Base-by-base conservation (phyloP, 2,113 vertebrate genomes). In the Rhinogobius similis region DNA sequence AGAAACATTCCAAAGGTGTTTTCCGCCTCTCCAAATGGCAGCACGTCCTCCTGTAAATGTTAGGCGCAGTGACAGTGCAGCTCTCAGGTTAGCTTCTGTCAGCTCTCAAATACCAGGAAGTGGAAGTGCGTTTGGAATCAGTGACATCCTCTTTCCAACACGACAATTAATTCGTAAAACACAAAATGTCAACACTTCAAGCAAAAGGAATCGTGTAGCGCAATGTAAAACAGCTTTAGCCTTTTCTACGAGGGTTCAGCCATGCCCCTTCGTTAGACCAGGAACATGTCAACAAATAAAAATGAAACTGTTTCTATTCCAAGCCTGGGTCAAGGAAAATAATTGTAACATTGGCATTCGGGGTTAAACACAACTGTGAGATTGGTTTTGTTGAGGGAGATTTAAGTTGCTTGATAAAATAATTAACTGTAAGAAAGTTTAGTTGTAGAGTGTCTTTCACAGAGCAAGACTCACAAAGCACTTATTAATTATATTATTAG, bases 171-270 rank as follows among this genome's bases (percentile, higher is more conserved):
- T 81, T 86, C 72, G 77, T 83, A 89, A 74, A 89, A 86, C 82
- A 85, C 78, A 82, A 74, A 83, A 82, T 84, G 86, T 85, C 69
- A 53, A 59, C 82, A 78, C 76, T 82, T 86, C 32, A 65, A 73
- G 63, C 3, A 44, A 78, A 50, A 27, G 1, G 5, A 43, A 58
- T 73, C 74, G 46, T 72, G 75, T 80, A 77, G 73, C 82, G 62
- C 83, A 71, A 84, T 86, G 75, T 91, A 86, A 88, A 92, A 90
- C 86, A 88, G 83, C 80, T 86, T 91, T 87, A 88, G 88, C 84
- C 85, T 89, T 88, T 88, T 87, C 76, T 71, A 78, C 72, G 67
- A 72, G 71, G 89, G 83, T 88, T 90, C 44, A n/a, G 29, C 61
- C 62, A 53, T 72, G 62, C 68, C 82, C 78, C 80, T 27, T 32